Percentiles rank a stretch among this genome's conserved stretches.
Evolutionary conservation across 2,113 vertebrate species (phyloP).

Genomic region (Cinclus mexicanus): DNA sequence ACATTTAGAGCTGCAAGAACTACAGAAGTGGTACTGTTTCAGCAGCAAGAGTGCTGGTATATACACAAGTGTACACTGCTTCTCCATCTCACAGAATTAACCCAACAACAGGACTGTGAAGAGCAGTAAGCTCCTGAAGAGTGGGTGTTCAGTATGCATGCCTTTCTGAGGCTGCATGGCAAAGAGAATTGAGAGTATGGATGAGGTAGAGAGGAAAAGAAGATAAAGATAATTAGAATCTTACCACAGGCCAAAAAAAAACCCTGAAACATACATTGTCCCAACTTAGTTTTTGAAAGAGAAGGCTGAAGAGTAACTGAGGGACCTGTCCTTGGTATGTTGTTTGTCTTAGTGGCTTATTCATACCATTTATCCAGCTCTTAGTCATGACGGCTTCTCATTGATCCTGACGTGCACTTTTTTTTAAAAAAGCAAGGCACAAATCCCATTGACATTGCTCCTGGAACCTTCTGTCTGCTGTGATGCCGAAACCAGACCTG

Average conservation of each 20-base stretch:
- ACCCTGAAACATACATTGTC: neutral
- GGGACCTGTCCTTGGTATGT: neutral
- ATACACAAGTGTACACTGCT: neutral
- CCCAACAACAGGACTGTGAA: conserved; percentile 4
- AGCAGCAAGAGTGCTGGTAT: neutral
- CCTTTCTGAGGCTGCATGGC: neutral
- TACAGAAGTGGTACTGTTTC: neutral
- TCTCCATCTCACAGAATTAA: conserved; percentile 5
- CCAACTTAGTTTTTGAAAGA: neutral
- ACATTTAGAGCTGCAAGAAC: neutral
- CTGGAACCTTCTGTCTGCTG: neutral
- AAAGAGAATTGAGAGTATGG: neutral
- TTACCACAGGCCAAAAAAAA: neutral
- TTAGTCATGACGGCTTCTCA: conserved; percentile 33
- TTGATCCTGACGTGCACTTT: neutral
- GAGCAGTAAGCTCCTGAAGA: conserved; percentile 22
- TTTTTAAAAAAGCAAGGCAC: neutral
- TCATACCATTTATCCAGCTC: neutral
- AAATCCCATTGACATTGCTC: neutral
- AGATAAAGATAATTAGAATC: neutral
- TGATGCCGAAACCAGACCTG: neutral
- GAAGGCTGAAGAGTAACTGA: neutral
- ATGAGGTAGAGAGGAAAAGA: neutral
- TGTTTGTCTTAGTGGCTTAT: conserved; percentile 23
- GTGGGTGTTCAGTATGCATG: neutral